Evolutionary conservation across 2,797 vertebrate species (phyloP).

Genomic region (Strix occidentalis): DNA sequence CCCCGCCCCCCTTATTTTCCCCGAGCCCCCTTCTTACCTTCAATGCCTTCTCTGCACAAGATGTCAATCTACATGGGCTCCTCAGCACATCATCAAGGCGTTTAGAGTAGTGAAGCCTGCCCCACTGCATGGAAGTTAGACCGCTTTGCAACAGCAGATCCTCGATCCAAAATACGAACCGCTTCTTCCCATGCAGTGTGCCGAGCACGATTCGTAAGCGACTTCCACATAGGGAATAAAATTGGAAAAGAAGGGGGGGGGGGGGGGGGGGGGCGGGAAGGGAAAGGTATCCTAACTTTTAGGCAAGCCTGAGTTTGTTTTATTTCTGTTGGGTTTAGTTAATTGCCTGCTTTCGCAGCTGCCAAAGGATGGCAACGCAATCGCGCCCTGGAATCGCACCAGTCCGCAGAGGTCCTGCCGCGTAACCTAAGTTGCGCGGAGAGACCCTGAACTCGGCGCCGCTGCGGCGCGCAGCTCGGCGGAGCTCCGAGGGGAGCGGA

Average conservation of each 20-base stretch:
- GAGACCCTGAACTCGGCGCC: neutral
- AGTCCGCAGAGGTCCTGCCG: slow-evolving; percentile 18
- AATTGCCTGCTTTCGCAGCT: neutral
- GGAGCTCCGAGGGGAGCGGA: neutral
- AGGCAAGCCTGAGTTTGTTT: slow-evolving; percentile 12
- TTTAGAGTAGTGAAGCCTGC: slow-evolving; percentile 13
- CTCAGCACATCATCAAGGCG: slow-evolving; percentile 49
- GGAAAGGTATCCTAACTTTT: slow-evolving; percentile 39
- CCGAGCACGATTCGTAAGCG: neutral
- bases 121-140: slow-evolving; percentile 46
- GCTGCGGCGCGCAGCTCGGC: neutral
- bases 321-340: slow-evolving; percentile 26
- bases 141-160: slow-evolving; percentile 57
- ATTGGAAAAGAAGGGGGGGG: neutral
- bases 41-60: slow-evolving; percentile 27
- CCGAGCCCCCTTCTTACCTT: slow-evolving; percentile 53
- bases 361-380: neutral
- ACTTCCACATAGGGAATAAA: neutral
- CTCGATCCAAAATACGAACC: slow-evolving; percentile 30
- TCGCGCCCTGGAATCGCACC: neutral
- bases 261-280: too few relatives aligned
- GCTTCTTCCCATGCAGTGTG: slow-evolving; percentile 43
- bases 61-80: slow-evolving; percentile 9
- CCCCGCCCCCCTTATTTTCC: neutral
- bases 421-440: slow-evolving; percentile 20